These are phyloP conservation scores for Pristionchus entomophagus DNA, from an alignment of 2,888 invertebrate genomes.

Conservation along the genomic window DNA sequence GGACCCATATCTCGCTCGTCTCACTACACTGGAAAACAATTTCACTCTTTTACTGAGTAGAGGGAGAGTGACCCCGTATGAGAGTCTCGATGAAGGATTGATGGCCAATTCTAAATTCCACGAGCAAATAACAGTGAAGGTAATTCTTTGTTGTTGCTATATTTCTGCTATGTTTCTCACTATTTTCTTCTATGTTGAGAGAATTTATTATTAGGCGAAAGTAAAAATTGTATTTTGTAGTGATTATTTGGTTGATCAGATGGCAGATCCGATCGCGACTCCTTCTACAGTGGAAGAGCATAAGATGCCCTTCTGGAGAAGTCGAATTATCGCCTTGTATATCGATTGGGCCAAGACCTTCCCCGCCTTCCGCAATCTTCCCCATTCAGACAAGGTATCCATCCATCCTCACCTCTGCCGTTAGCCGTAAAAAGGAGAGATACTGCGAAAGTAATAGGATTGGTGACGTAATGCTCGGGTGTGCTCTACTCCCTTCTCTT, in stretches of 20 bases:
- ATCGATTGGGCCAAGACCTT: constrained; percentile 76
- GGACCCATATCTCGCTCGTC: constrained; percentile 69
- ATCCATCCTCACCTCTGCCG: not conserved
- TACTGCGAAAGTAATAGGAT: constrained; percentile 16
- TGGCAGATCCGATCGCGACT: constrained; percentile 68
- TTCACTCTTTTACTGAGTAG: constrained; percentile 71
- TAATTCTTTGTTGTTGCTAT: constrained; percentile 48
- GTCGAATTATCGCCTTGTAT: constrained; percentile 72
- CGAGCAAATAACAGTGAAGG: constrained; percentile 69
- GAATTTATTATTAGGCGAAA: not conserved
- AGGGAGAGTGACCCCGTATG: constrained; percentile 65
- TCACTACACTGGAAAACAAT: constrained; percentile 72
- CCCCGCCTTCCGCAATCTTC: constrained; percentile 69
- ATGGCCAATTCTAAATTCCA: constrained; percentile 68
- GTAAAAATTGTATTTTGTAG: not conserved
- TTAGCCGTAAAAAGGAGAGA: not conserved
- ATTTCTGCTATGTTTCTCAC: too few relatives aligned
- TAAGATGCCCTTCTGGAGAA: constrained; percentile 74
- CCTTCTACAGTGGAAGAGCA: constrained; percentile 60
- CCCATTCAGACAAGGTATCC: constrained; percentile 71
- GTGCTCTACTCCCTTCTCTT: not conserved
- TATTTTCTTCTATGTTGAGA: not conserved
- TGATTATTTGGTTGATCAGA: too few relatives aligned
- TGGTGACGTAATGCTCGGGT: constrained; percentile 12
- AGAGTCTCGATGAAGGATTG: constrained; percentile 69